Evolutionary conservation across 2,888 invertebrate genomes (phyloP), one percentile per base, ranked within the genome.

Genomic region (Zygothrica quintamaculata): DNA sequence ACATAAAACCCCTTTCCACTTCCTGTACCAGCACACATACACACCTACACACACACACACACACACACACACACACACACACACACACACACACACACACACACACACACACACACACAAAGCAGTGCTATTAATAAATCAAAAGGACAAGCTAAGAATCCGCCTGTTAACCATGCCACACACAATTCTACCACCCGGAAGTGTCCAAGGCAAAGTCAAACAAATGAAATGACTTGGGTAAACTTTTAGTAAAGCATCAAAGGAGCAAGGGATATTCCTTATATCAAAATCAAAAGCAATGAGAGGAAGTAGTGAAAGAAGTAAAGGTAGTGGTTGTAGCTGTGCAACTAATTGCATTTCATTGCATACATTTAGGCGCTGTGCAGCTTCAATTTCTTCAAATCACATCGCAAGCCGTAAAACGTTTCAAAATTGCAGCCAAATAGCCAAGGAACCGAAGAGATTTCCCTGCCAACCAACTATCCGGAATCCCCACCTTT

Each of bases 81-180:
- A n/a, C n/a, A n/a, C n/a, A n/a, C n/a, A n/a, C n/a, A n/a, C n/a
- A n/a, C n/a, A n/a, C n/a, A n/a, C n/a, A n/a, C n/a, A n/a, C n/a
- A n/a, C n/a, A n/a, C n/a, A n/a, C 65, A 50, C 67, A 61, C n/a
- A n/a, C n/a, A n/a, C n/a, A n/a, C n/a, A n/a, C n/a, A n/a, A n/a
- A n/a, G n/a, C n/a, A n/a, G 81, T 76, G 80, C 82, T 68, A 85
- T 87, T 87, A 87, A 87, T 87, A 88, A 87, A 88, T 86, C 87
- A 87, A 78, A 77, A 76, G 80, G 79, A 84, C 84, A 87, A 65
- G 64, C 61, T 46, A 59, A 78, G 67, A 62, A 46, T 56, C 56
- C 57, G 43, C 25, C 51, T 62, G 77, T 67, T 80, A 71, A 69
- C 18, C 39, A n/a, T 15, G 1, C 9, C 16, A 8, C 18, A 1